phyloP scores from a whole-genome alignment of 2,888 invertebrate species.

The Trissoscelio sp. region DNA sequence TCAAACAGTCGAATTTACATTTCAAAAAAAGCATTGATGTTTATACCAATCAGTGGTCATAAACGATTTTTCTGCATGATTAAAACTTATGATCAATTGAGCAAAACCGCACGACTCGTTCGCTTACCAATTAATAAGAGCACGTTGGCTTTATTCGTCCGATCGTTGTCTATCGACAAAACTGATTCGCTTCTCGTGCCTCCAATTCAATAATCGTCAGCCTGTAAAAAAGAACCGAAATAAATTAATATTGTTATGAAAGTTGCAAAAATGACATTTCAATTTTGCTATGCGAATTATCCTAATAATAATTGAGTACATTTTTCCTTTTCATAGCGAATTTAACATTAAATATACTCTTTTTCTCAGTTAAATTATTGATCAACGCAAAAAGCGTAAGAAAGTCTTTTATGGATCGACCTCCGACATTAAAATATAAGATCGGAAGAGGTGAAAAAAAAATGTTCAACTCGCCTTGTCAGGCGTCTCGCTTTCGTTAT shows the following conservation, averaged over 20 bases:
- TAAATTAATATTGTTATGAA: constrained; percentile 24
- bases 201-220: constrained; percentile 40
- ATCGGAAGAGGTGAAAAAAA: background rate
- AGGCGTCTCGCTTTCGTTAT: constrained; percentile 10
- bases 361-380: constrained; percentile 16
- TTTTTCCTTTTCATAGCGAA: background rate
- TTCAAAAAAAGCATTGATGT: background rate
- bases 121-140: constrained; percentile 52
- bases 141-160: constrained; percentile 48
- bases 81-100: constrained; percentile 49
- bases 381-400: constrained; percentile 6
- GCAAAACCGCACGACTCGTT: constrained; percentile 11
- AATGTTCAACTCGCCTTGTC: background rate
- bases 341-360: background rate
- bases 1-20: background rate
- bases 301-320: background rate
- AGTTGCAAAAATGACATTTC: background rate
- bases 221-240: constrained; percentile 42
- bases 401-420: constrained; percentile 6
- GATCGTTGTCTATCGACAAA: constrained; percentile 48
- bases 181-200: constrained; percentile 30
- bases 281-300: background rate
- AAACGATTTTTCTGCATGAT: constrained; percentile 42
- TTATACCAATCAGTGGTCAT: constrained; percentile 15
- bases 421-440: constrained; percentile 11